Percentiles rank a stretch among this genome's conserved stretches.
These are phyloP conservation scores for Drosophila mercatorum DNA, from an alignment of 2,888 invertebrate species.

Conservation along the genomic window DNA sequence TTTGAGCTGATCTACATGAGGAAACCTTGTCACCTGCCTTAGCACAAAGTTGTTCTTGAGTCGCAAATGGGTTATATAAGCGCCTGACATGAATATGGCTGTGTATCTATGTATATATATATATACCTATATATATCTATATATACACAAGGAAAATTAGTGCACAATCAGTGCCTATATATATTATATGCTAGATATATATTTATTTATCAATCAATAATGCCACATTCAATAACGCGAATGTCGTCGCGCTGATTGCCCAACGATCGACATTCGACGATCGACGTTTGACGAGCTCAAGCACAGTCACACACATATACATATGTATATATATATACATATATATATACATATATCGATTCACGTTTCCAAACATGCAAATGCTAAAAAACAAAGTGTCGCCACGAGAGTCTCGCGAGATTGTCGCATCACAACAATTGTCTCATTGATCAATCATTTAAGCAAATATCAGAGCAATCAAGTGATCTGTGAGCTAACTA, in stretches of 20 bases:
- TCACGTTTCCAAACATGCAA: constrained; percentile 58
- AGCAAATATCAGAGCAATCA: constrained; percentile 68
- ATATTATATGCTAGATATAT: constrained; percentile 20
- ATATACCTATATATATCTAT: neutral
- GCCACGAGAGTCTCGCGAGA: constrained; percentile 14
- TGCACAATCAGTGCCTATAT: constrained; percentile 25
- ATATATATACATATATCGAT: neutral
- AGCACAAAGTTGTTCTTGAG: constrained; percentile 4
- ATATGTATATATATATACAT: neutral
- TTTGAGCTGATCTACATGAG: constrained; percentile 1
- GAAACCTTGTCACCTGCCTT: constrained; percentile 10
- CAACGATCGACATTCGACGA: neutral
- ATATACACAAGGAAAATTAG: constrained; percentile 25
- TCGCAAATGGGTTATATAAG: constrained; percentile 49
- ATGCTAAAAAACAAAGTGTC: constrained; percentile 48
- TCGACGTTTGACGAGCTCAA: constrained; percentile 23
- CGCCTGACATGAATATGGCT: constrained; percentile 10
- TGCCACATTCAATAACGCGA: constrained; percentile 47
- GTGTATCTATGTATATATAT: neutral
- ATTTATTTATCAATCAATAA: constrained; percentile 69
- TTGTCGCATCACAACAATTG: constrained; percentile 60
- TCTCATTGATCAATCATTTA: constrained; percentile 83
- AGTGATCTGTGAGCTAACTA: constrained; percentile 78
- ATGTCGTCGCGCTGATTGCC: constrained; percentile 55
- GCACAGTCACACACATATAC: neutral